Percentiles rank a stretch among this genome's conserved stretches.
Conservation (phyloP, 2,888 invertebrate species). For the Sclerodermus sp. region DNA sequence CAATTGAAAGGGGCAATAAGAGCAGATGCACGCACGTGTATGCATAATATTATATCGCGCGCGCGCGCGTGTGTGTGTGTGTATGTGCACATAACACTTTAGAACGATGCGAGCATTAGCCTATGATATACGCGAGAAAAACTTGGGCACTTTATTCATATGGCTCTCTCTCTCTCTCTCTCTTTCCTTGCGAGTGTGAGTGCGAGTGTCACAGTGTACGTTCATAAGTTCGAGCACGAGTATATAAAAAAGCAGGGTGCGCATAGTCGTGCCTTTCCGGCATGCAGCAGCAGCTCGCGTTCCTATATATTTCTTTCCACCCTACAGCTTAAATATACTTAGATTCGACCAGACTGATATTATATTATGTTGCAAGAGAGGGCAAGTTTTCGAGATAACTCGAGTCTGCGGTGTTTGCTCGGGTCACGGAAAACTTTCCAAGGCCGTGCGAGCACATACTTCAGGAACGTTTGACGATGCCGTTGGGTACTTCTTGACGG, state of each 20-base stretch:
- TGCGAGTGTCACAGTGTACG: slow-evolving; percentile 5
- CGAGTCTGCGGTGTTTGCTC: slow-evolving; percentile 17
- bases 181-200: not conserved
- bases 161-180: slow-evolving; percentile 32
- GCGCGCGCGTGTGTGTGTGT: too few relatives aligned
- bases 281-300: slow-evolving; percentile 7
- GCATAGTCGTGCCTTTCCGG: slow-evolving; percentile 21
- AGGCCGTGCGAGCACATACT: slow-evolving; percentile 18
- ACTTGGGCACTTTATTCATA: slow-evolving; percentile 52
- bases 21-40: too few relatives aligned
- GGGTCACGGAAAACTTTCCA: slow-evolving; percentile 20
- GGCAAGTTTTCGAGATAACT: slow-evolving; percentile 25
- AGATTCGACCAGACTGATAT: slow-evolving; percentile 39
- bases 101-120: slow-evolving; percentile 40
- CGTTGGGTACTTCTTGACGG: not conserved
- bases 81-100: slow-evolving; percentile 26
- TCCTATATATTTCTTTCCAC: slow-evolving; percentile 32
- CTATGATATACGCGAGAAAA: slow-evolving; percentile 50
- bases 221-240: slow-evolving; percentile 17
- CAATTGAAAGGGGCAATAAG: too few relatives aligned
- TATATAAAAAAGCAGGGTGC: slow-evolving; percentile 43
- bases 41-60: too few relatives aligned
- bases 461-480: slow-evolving; percentile 9
- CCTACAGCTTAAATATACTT: slow-evolving; percentile 42
- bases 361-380: slow-evolving; percentile 17